Evolutionary conservation across 1,140 invertebrate genomes (phyloP).

Genomic region (Drosophila prosaltans): DNA sequence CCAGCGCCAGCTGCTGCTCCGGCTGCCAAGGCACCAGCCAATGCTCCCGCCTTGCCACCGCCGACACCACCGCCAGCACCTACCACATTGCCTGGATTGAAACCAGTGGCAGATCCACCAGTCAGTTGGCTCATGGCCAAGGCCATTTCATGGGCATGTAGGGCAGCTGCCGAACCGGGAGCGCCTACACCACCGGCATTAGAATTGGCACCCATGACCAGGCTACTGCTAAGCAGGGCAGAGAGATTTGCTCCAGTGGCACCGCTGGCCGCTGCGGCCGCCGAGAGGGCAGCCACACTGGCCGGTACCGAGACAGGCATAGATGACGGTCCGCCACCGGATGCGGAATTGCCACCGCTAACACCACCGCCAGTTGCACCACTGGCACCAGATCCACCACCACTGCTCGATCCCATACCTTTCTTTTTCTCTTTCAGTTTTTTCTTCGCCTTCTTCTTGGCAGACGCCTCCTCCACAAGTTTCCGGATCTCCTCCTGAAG

Average conservation of each 20-base stretch:
- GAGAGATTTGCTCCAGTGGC: slow-evolving; percentile 54
- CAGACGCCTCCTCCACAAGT: slow-evolving; percentile 91
- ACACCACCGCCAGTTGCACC: slow-evolving; percentile 23
- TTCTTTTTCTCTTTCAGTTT: slow-evolving; percentile 89
- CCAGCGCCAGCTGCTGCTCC: slow-evolving; percentile 66
- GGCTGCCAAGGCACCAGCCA: slow-evolving; percentile 63
- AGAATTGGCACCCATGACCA: slow-evolving; percentile 52
- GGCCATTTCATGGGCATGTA: slow-evolving; percentile 61
- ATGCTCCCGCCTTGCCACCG: slow-evolving; percentile 60
- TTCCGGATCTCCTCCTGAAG: slow-evolving; percentile 97
- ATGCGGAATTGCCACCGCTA: slow-evolving; percentile 19
- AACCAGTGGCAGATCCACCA: slow-evolving; percentile 52
- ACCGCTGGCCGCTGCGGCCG: slow-evolving; percentile 32
- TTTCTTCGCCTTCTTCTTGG: slow-evolving; percentile 90
- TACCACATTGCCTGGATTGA: slow-evolving; percentile 39
- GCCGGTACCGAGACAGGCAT: slow-evolving; percentile 44
- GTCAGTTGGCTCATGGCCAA: slow-evolving; percentile 62
- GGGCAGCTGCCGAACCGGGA: slow-evolving; percentile 23
- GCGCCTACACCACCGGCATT: slow-evolving; percentile 50
- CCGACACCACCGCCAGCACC: slow-evolving; percentile 40
- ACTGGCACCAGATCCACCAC: slow-evolving; percentile 29
- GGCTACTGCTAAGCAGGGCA: slow-evolving; percentile 51
- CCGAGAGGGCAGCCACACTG: slow-evolving; percentile 44
- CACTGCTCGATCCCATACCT: slow-evolving; percentile 42
- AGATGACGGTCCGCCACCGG: slow-evolving; percentile 21